Percentiles rank a stretch among this genome's conserved stretches.
phyloP scores from a whole-genome alignment of 2,888 invertebrate species.

The Phoenoteleia sp. region DNA sequence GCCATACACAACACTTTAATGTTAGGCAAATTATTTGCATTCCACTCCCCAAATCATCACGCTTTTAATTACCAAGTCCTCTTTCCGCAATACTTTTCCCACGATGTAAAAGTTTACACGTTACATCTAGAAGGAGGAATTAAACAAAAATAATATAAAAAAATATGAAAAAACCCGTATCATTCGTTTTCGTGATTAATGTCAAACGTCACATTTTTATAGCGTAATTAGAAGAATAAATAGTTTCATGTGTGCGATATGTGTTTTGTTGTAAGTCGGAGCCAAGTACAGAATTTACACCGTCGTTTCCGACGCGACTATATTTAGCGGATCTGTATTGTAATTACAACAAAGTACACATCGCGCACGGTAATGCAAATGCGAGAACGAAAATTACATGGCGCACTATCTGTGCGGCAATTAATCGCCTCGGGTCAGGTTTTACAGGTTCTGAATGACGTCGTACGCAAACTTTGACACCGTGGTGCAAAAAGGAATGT shows the following conservation, averaged over 20 bases:
- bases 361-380: slow-evolving; percentile 20
- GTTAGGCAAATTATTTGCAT: too few species aligned
- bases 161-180: too few species aligned
- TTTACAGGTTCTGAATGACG: slow-evolving; percentile 16
- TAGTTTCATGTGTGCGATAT: background rate
- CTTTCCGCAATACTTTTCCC: too few species aligned
- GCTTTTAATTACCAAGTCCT: too few species aligned
- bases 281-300: slow-evolving; percentile 9
- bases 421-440: slow-evolving; percentile 49
- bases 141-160: too few species aligned
- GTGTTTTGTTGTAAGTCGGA: slow-evolving; percentile 9
- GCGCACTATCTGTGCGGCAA: slow-evolving; percentile 35
- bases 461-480: background rate
- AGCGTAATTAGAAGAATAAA: slow-evolving; percentile 23
- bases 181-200: too few species aligned
- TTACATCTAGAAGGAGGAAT: too few species aligned
- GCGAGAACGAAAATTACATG: slow-evolving; percentile 50
- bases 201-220: too few species aligned
- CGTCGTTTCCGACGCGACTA: slow-evolving; percentile 12
- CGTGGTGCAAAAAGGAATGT: background rate
- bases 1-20: too few species aligned
- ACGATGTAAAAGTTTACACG: too few species aligned
- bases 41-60: too few species aligned
- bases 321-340: slow-evolving; percentile 33
- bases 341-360: slow-evolving; percentile 43